Evolutionary conservation across 2,797 vertebrate genomes (phyloP).

Genomic region (Manis pentadactyla): DNA sequence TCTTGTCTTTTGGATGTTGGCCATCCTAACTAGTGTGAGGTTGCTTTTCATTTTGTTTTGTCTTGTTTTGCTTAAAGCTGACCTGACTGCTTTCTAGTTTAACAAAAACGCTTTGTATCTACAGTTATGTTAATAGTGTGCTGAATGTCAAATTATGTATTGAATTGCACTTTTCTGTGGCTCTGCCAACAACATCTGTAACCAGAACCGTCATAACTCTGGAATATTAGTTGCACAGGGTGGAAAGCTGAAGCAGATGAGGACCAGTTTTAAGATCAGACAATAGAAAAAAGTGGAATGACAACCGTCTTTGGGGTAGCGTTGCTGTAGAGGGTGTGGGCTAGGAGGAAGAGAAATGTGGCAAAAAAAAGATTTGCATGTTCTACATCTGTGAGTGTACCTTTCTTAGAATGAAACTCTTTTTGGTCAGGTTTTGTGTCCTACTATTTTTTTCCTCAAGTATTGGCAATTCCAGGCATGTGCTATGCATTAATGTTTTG

Average conservation of each 20-base stretch:
- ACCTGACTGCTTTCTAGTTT: conserved; percentile 6
- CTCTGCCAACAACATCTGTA: background rate
- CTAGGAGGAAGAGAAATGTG: background rate
- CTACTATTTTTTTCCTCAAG: background rate
- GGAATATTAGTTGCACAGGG: background rate
- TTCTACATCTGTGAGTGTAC: background rate
- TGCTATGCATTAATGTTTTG: background rate
- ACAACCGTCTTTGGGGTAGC: background rate
- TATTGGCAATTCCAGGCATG: background rate
- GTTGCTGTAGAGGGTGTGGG: background rate
- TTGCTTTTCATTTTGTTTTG: background rate
- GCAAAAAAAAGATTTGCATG: background rate
- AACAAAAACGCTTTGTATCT: background rate
- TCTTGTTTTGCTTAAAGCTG: background rate
- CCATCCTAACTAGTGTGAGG: too few relatives aligned
- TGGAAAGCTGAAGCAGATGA: background rate
- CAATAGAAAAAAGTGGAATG: background rate
- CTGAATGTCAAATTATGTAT: background rate
- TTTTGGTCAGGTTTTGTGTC: background rate
- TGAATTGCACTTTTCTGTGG: background rate
- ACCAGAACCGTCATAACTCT: background rate
- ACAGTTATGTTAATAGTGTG: background rate
- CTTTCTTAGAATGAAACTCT: background rate
- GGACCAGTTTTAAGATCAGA: background rate
- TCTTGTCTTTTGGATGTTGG: too few relatives aligned